Evolutionary conservation across 2,797 vertebrate genomes (phyloP).

Genomic region (Vultur gryphus): DNA sequence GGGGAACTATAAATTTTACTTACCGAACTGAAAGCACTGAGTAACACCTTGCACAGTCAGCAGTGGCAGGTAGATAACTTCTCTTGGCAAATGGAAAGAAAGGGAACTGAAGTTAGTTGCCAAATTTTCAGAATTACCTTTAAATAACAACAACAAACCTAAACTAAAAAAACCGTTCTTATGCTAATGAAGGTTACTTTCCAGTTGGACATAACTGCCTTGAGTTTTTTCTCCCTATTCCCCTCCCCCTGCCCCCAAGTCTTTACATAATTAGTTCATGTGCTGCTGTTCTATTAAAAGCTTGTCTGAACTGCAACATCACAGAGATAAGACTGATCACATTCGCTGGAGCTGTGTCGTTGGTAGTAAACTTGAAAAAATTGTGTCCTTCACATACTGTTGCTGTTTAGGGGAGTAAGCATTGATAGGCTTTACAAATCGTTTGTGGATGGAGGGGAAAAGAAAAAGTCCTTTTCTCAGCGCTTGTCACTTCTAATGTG

Average conservation of each 20-base stretch:
- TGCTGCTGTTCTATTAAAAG: not conserved
- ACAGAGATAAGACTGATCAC: not conserved
- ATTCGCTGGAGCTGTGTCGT: not conserved
- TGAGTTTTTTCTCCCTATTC: not conserved
- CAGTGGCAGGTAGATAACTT: not conserved
- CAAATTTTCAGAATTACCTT: not conserved
- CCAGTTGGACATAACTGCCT: not conserved
- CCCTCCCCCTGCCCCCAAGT: fast-evolving
- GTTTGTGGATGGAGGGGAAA: not conserved
- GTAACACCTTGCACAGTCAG: not conserved
- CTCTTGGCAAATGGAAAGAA: not conserved
- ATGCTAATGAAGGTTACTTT: not conserved
- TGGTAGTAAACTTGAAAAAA: not conserved
- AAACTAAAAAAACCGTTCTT: not conserved
- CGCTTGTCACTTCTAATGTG: not conserved
- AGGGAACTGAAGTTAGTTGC: not conserved
- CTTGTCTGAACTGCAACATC: not conserved
- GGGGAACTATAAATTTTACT: not conserved
- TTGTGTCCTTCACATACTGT: not conserved
- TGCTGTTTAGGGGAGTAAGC: not conserved
- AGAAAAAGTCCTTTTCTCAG: not conserved
- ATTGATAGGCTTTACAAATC: not conserved
- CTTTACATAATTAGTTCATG: fast-evolving
- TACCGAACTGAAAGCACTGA: not conserved
- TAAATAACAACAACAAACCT: not conserved